These are phyloP conservation scores for Tetrao urogallus DNA, from an alignment of 2,113 vertebrate genomes.

Conservation along the genomic window DNA sequence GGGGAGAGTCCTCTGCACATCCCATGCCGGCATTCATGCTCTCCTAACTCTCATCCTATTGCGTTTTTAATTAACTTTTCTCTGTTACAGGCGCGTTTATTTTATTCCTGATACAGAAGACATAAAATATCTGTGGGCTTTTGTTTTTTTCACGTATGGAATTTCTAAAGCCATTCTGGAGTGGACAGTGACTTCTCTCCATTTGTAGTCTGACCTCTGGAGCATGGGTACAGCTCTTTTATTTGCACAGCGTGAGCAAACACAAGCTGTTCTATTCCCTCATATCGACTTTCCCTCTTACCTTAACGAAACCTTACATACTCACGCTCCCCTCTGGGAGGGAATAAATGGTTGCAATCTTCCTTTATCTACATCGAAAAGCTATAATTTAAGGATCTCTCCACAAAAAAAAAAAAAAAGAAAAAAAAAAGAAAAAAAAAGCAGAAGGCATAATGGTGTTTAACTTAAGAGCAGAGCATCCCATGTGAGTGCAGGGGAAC, in stretches of 20 bases:
- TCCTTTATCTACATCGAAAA: neutral
- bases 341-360: rapidly evolving
- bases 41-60: neutral
- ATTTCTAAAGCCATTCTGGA: neutral
- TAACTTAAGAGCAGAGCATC: neutral
- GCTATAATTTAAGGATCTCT: neutral
- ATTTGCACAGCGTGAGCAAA: neutral
- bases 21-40: neutral
- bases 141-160: neutral
- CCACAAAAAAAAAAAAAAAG: neutral
- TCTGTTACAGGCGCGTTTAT: neutral
- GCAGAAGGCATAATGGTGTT: neutral
- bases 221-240: neutral
- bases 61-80: neutral
- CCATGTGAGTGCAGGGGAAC: neutral
- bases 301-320: neutral
- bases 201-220: neutral
- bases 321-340: neutral
- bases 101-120: neutral
- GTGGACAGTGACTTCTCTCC: neutral
- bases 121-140: neutral
- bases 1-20: constrained; percentile 55
- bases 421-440: neutral
- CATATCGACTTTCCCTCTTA: neutral
- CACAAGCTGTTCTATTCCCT: neutral